A percentile compares a stretch with the other conserved stretches of the same genome.
Evolutionary conservation across 2,113 vertebrate genomes (phyloP).

Genomic region (Hiodon tergisus): DNA sequence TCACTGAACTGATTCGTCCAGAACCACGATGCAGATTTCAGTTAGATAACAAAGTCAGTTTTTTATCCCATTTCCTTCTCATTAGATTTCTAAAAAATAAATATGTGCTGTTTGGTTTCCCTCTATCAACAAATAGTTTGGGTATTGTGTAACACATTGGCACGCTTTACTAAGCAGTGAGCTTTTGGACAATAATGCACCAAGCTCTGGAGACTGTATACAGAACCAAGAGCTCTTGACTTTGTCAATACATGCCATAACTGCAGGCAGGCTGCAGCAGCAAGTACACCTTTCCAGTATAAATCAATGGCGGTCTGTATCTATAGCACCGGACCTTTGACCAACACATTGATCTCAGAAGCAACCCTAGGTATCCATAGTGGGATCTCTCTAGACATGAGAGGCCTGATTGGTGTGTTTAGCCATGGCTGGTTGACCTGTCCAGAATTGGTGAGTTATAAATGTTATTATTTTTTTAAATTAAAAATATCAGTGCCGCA

Average conservation of each 20-base stretch:
- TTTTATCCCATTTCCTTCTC: slow-evolving; percentile 24
- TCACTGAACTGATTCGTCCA: slow-evolving; percentile 26
- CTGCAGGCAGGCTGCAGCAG: slow-evolving; percentile 22
- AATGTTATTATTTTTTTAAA: too few species aligned
- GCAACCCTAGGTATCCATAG: slow-evolving; percentile 7
- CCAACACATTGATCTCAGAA: slow-evolving; percentile 19
- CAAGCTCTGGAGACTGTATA: not conserved
- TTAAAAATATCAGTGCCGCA: too few species aligned
- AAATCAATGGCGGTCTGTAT: slow-evolving; percentile 23
- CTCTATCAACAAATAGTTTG: slow-evolving; percentile 31
- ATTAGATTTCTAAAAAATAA: slow-evolving; percentile 21
- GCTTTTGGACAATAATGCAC: slow-evolving; percentile 12
- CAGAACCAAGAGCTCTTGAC: slow-evolving; percentile 20
- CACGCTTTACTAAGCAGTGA: slow-evolving; percentile 27
- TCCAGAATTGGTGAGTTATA: too few species aligned
- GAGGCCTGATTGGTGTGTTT: too few species aligned
- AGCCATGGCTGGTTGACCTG: too few species aligned
- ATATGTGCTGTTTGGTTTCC: slow-evolving; percentile 33
- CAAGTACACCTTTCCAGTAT: slow-evolving; percentile 21
- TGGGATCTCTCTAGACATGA: not conserved
- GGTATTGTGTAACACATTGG: slow-evolving; percentile 32
- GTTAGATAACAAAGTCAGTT: slow-evolving; percentile 29
- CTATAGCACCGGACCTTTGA: slow-evolving; percentile 18
- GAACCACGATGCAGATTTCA: slow-evolving; percentile 36
- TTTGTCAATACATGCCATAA: slow-evolving; percentile 21